These are phyloP conservation scores for Salpingus planirostris DNA, from an alignment of 2,888 invertebrate species.

Conservation along the genomic window DNA sequence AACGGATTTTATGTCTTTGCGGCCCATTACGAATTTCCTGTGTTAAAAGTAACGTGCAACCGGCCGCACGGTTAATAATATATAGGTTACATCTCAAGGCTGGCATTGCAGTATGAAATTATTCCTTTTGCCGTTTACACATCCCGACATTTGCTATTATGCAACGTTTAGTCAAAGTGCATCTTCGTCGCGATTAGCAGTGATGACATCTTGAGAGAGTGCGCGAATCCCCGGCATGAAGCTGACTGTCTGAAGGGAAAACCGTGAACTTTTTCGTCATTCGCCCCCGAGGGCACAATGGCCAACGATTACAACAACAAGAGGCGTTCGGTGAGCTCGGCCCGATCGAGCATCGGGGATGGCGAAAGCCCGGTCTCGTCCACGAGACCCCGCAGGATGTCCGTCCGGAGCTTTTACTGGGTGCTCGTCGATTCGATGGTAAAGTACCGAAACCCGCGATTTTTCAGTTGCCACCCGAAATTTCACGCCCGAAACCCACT, in stretches of 20 bases:
- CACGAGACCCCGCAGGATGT: slow-evolving; percentile 29
- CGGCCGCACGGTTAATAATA: slow-evolving; percentile 17
- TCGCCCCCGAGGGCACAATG: background rate
- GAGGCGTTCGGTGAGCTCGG: slow-evolving; percentile 6
- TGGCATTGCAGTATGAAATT: slow-evolving; percentile 22
- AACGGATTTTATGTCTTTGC: too few species aligned
- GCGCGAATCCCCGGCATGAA: too few species aligned
- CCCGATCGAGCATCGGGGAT: slow-evolving; percentile 10
- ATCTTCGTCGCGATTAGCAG: too few species aligned
- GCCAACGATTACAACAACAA: slow-evolving; percentile 8
- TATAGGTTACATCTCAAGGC: slow-evolving; percentile 23
- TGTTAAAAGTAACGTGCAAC: slow-evolving; percentile 15
- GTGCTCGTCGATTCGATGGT: slow-evolving; percentile 13
- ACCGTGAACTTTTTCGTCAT: too few species aligned
- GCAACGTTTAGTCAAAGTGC: slow-evolving; percentile 18
- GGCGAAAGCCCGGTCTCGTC: slow-evolving; percentile 12
- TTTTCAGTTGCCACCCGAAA: too few species aligned
- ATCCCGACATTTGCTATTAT: too few species aligned
- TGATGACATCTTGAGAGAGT: too few species aligned
- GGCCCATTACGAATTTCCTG: slow-evolving; percentile 19
- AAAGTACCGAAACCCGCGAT: too few species aligned
- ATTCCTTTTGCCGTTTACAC: slow-evolving; percentile 13
- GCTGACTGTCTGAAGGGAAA: too few species aligned
- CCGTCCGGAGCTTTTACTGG: slow-evolving; percentile 33
- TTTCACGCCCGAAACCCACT: too few species aligned